phyloP scores from a whole-genome alignment of 2,113 vertebrate species.

The Hippopotamus amphibius region DNA sequence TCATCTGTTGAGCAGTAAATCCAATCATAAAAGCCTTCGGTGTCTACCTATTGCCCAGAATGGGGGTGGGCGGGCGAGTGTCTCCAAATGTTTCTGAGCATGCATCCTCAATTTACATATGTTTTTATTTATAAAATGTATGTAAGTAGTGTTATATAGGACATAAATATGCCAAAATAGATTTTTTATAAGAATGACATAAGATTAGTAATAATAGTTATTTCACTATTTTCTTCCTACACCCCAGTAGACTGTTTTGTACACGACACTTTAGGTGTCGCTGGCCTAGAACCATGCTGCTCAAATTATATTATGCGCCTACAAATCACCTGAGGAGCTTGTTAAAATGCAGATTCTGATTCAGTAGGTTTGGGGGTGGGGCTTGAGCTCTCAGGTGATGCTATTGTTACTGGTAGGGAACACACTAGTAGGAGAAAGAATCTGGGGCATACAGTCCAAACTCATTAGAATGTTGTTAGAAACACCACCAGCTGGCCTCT shows the following conservation, averaged over 20 bases:
- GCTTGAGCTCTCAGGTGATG: not conserved
- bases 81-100: not conserved
- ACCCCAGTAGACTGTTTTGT: not conserved
- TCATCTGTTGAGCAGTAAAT: not conserved
- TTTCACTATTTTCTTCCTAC: not conserved
- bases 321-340: not conserved
- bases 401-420: not conserved
- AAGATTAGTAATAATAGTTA: not conserved
- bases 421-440: not conserved
- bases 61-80: not conserved
- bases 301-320: not conserved
- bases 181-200: not conserved
- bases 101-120: not conserved
- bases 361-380: not conserved
- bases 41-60: not conserved
- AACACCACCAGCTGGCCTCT: not conserved
- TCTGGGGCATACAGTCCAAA: not conserved
- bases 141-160: not conserved
- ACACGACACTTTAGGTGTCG: not conserved
- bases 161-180: not conserved
- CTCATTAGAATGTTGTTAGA: not conserved
- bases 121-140: not conserved
- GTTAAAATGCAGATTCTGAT: not conserved
- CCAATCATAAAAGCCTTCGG: not conserved
- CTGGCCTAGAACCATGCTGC: not conserved